These are phyloP conservation scores for Acrobasis consociella DNA, from an alignment of 2,888 invertebrate species.

Conservation along the genomic window DNA sequence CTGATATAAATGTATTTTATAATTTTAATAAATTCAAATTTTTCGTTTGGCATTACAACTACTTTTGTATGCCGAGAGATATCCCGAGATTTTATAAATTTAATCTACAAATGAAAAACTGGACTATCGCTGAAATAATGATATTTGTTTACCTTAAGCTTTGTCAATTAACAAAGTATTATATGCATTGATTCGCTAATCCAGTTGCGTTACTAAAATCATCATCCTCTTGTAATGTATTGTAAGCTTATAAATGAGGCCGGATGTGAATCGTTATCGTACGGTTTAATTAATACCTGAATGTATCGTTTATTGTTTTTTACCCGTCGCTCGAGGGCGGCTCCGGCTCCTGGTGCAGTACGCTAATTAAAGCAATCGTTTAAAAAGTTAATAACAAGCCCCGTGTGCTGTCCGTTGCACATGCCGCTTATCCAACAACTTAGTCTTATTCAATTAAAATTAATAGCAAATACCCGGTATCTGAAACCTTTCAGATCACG, in stretches of 20 bases:
- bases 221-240: not conserved
- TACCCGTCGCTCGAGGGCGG: constrained; percentile 56
- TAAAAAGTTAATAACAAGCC: constrained; percentile 77
- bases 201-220: constrained; percentile 4
- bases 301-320: constrained; percentile 66
- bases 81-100: no score
- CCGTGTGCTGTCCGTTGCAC: constrained; percentile 65
- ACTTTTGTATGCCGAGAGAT: no score
- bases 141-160: no score
- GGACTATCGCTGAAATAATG: no score
- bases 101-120: no score
- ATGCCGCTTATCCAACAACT: constrained; percentile 42
- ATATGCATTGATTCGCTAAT: not conserved
- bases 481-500: not conserved
- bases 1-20: no score
- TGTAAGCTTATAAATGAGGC: constrained; percentile 24
- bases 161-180: no score
- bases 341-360: constrained; percentile 50
- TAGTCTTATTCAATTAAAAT: constrained; percentile 35
- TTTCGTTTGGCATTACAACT: no score
- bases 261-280: constrained; percentile 39
- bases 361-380: constrained; percentile 79
- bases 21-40: no score
- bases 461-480: not conserved
- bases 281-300: constrained; percentile 65